Base-by-base conservation (phyloP, 2,888 invertebrate species). In the Aplocera efformata region DNA sequence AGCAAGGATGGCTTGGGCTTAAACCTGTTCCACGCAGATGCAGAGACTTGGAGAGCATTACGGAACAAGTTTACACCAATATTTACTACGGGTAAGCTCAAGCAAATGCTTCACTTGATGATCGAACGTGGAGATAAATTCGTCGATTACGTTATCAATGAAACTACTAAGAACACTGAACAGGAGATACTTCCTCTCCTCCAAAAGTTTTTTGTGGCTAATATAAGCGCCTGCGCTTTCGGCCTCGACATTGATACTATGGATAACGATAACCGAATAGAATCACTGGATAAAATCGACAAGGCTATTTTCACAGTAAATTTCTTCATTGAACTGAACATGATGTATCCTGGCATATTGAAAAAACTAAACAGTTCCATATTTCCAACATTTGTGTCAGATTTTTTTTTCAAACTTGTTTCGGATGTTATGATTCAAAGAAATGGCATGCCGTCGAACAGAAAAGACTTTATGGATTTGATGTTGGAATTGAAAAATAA, bases 71-170 rank as follows among this genome's bases (percentile, higher is more conserved):
- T 80, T 8, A 67, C 69, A 3, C 74, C 78, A 0, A 51, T 76
- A 6, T 79, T 79, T 32, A 73, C 75, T 4, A 61, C 77, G 0
- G 70, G 72, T 1, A 79, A 79, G 51, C 45, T 78, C 10, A 78
- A 67, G 43, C 72, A 67, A 20, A 78, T 30, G 2, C 7, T 17
- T 17, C 52, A 68, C 44, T 38, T 79, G n/a, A 45, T 79, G 10
- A 48, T 49, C 13, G 67, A 72, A 10, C 57, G 61, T 3, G 64
- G 57, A 5, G 60, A 76, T 4, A 45, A 52, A 6, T 72, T 72
- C 30, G 22, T 65, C 0, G 39, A 66, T 0, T 53, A 67, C 24
- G 6, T 76, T 0, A 45, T 48, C 0, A 28, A 29, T 0, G 9
- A 9, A 43, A 72, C 6, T 41, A 25, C 44, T 0, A 24, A 47